Evolutionary conservation across 1,140 invertebrate genomes (phyloP).

Genomic region (Brachionus plicatilis): DNA sequence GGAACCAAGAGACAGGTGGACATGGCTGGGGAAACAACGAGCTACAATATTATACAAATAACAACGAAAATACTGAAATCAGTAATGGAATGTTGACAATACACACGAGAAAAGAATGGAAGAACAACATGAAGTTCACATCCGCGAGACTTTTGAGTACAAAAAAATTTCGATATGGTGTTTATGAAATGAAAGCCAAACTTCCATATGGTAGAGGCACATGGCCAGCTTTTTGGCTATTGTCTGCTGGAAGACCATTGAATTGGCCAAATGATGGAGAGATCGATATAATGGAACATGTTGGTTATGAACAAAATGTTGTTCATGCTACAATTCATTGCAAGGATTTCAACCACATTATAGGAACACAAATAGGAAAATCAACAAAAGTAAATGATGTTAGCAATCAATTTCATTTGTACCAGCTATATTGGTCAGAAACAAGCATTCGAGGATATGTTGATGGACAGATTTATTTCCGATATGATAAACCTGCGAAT

Average conservation of each 20-base stretch:
- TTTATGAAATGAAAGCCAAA: slow-evolving; percentile 34
- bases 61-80: neutral
- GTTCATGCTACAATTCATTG: slow-evolving; percentile 23
- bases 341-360: neutral
- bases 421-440: neutral
- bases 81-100: slow-evolving; percentile 5
- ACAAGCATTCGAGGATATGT: neutral
- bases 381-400: slow-evolving; percentile 1
- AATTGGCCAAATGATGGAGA: slow-evolving; percentile 41
- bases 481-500: neutral
- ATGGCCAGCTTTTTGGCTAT: slow-evolving; percentile 42
- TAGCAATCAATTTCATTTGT: neutral
- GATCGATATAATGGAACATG: slow-evolving; percentile 42
- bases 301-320: neutral
- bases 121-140: slow-evolving; percentile 4
- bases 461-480: neutral
- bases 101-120: neutral
- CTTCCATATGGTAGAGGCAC: slow-evolving; percentile 35
- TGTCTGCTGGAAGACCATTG: neutral
- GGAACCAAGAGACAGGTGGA: slow-evolving; percentile 40
- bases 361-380: neutral
- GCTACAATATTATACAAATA: slow-evolving; percentile 34
- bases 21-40: slow-evolving; percentile 41
- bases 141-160: slow-evolving; percentile 34
- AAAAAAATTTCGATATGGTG: slow-evolving; percentile 16